Percentiles rank a stretch among this genome's conserved stretches.
These are phyloP conservation scores for Megaustenia siamemsis DNA, from an alignment of 2,888 invertebrate genomes.

Conservation along the genomic window DNA sequence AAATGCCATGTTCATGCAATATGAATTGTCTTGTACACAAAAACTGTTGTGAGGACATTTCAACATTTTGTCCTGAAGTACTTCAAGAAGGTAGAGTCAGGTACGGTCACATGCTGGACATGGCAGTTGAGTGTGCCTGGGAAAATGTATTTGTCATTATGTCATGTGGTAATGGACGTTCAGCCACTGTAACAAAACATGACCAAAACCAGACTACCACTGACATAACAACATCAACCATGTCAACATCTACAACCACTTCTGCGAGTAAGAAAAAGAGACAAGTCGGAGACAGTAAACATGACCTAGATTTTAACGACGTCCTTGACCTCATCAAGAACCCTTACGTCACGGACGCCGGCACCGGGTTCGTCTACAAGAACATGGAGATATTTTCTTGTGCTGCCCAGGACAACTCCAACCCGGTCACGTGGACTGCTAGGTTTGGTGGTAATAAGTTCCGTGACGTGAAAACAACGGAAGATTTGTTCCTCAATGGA, in stretches of 20 bases:
- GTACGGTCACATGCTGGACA: not conserved
- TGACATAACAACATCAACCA: not conserved
- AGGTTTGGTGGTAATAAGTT: not conserved
- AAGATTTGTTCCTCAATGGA: too few relatives aligned
- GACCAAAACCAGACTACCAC: too few relatives aligned
- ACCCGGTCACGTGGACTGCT: not conserved
- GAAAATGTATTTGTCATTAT: not conserved
- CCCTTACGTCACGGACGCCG: not conserved
- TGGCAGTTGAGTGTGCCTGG: not conserved
- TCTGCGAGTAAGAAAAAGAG: not conserved
- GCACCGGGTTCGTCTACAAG: not conserved
- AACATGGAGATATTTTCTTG: not conserved
- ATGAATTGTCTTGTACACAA: not conserved
- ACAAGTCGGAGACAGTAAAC: not conserved
- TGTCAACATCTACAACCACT: not conserved
- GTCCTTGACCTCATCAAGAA: not conserved
- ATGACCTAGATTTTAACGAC: not conserved
- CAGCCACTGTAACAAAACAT: too few relatives aligned
- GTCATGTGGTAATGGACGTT: too few relatives aligned
- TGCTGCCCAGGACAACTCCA: not conserved
- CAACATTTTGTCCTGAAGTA: not conserved
- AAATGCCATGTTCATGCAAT: constrained; percentile 7
- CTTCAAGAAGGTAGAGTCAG: not conserved
- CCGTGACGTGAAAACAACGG: not conserved
- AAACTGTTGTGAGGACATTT: constrained; percentile 6